These are phyloP conservation scores for Lasioglossum morio DNA, from an alignment of 2,888 invertebrate species.

Conservation along the genomic window DNA sequence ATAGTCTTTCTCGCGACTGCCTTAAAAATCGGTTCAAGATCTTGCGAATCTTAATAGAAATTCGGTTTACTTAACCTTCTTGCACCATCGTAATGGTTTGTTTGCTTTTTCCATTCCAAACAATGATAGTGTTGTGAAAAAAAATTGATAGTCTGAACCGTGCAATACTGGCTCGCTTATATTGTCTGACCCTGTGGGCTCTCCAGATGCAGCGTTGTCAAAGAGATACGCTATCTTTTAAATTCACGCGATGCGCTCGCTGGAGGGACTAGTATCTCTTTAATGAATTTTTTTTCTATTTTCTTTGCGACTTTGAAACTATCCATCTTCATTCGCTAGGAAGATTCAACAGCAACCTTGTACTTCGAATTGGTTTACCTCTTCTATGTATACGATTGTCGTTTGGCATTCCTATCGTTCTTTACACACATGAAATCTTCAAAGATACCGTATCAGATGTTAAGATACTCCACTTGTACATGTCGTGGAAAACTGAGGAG, in stretches of 20 bases:
- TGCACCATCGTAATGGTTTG: too few relatives aligned
- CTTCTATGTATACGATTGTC: background rate
- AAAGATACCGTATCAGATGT: background rate
- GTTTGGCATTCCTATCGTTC: background rate
- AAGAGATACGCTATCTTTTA: background rate
- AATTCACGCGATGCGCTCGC: background rate
- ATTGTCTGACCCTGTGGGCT: background rate
- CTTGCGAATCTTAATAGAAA: background rate
- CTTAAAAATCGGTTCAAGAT: background rate
- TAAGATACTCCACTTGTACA: background rate
- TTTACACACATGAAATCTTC: background rate
- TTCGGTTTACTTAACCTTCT: background rate
- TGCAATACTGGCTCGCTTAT: background rate
- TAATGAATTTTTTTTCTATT: background rate
- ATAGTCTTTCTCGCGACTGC: constrained; percentile 13
- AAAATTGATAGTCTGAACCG: too few relatives aligned
- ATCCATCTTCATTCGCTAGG: background rate
- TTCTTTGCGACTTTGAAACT: background rate
- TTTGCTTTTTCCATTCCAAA: background rate
- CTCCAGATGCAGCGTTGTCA: background rate
- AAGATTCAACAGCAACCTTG: background rate
- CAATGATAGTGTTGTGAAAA: background rate
- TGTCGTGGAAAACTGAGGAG: background rate
- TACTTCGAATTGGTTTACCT: background rate
- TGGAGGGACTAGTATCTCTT: too few relatives aligned